Evolutionary conservation across 2,113 vertebrate species (phyloP), one percentile per base, ranked within the genome.

Genomic region (Ailurus styani): DNA sequence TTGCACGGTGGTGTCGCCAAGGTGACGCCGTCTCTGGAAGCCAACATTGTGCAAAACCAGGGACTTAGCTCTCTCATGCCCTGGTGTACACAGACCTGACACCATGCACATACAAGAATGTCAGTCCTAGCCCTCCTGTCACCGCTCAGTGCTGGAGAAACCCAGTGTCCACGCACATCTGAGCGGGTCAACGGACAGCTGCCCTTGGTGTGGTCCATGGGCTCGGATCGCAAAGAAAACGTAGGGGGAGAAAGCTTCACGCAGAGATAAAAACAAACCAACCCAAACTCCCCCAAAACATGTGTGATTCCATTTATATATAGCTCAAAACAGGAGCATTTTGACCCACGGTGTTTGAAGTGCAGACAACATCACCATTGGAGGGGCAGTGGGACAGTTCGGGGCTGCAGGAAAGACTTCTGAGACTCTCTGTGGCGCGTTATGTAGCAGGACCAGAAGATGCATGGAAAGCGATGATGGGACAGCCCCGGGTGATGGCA

Each of bases 11-110:
- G 5, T 21, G 86, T 20, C 2, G 12, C 40, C 15, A 0, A 2
- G 45, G 15, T 2, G 21, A 15, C 73, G 23, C 8, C 3, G 18
- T 29, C 8, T 18, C 1, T 34, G 3, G 3, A 45, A 25, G 84
- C 40, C 3, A 5, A 11, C 31, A 25, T 11, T 2, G 0, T 0
- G 7, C 75, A 7, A 25, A 15, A 12, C 31, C 4, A 2, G 55
- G 0, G 12, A 23, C 34, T 25, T 12, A 1, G 55, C 34, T 15
- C 0, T 6, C 10, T 31, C 40, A 4, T 14, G 11, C 31, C 10
- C 27, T 5, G 14, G 40, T 0, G 3, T 0, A 0, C 17, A 6
- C 4, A 3, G 27, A 52, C 13, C 6, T 1, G 4, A 3, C n/a
- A 6, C 6, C 8, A 5, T 5, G 2, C 3, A 2, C 0, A 13